Evolutionary conservation across 2,888 invertebrate genomes (phyloP).

Genomic region (Petrophora chlorosata): DNA sequence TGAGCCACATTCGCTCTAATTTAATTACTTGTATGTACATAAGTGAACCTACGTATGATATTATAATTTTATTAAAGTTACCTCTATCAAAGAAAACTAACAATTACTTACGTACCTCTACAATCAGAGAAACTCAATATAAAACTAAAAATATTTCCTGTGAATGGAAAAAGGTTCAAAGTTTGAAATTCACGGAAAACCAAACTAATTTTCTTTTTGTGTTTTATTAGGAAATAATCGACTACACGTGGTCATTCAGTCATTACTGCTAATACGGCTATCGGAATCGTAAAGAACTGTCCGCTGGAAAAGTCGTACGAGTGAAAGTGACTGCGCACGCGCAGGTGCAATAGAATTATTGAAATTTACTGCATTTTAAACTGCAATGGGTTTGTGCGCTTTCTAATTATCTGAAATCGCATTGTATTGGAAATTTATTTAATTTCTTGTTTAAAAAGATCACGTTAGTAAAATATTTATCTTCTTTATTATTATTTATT

Average conservation of each 20-base stretch:
- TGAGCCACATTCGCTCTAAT: too few relatives aligned
- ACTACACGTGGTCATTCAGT: slow-evolving; percentile 2
- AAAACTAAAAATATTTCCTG: not conserved
- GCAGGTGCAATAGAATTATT: slow-evolving; percentile 56
- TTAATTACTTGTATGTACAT: too few relatives aligned
- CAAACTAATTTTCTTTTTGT: slow-evolving; percentile 8
- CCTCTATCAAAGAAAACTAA: too few relatives aligned
- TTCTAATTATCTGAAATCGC: slow-evolving; percentile 4
- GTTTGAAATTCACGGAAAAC: slow-evolving; percentile 8
- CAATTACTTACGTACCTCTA: too few relatives aligned
- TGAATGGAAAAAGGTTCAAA: too few relatives aligned
- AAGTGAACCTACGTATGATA: too few relatives aligned
- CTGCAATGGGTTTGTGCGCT: slow-evolving; percentile 4
- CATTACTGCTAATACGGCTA: slow-evolving; percentile 9
- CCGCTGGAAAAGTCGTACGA: slow-evolving; percentile 49
- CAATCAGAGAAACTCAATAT: not conserved
- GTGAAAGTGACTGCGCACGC: slow-evolving; percentile 70
- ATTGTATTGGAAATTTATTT: too few relatives aligned
- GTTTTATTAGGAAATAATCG: slow-evolving; percentile 21
- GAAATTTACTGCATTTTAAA: slow-evolving; percentile 59
- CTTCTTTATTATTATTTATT: too few relatives aligned
- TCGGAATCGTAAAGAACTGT: slow-evolving; percentile 25
- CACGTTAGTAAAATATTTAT: too few relatives aligned
- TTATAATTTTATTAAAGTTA: too few relatives aligned
- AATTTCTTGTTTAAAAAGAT: too few relatives aligned